Evolutionary conservation across 2,113 vertebrate species (phyloP).

Genomic region (Hippoglossus stenolepis): DNA sequence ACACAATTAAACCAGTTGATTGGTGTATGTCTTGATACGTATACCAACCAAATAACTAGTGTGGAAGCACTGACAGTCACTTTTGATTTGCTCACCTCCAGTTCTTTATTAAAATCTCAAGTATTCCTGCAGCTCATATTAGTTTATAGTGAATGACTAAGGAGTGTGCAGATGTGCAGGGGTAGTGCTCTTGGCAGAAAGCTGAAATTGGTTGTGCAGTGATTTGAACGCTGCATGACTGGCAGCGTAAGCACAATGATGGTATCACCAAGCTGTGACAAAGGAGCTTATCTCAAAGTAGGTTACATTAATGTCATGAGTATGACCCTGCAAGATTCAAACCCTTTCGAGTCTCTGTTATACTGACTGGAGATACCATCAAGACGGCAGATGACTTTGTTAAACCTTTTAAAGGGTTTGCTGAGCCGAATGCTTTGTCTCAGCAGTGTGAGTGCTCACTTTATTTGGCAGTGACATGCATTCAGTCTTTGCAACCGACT

Average conservation of each 20-base stretch:
- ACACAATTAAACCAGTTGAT: not conserved
- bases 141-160: not conserved
- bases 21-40: not conserved
- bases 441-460: too few relatives aligned
- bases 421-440: too few relatives aligned
- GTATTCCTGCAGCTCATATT: not conserved
- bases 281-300: conserved; percentile 69
- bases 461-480: not conserved
- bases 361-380: conserved; percentile 24
- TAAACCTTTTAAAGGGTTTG: not conserved
- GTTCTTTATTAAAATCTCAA: not conserved
- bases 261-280: conserved; percentile 57
- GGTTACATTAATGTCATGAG: conserved; percentile 59
- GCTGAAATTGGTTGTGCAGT: conserved; percentile 22
- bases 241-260: conserved; percentile 59
- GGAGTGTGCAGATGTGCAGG: not conserved
- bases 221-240: conserved; percentile 29
- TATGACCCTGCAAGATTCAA: conserved; percentile 45
- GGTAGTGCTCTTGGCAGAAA: conserved; percentile 21
- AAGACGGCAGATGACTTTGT: not conserved
- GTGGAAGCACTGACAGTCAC: not conserved
- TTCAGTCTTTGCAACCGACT: not conserved
- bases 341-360: conserved; percentile 17
- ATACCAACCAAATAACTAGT: not conserved
- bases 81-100: not conserved